phyloP scores from a whole-genome alignment of 2,797 vertebrate genomes.

The Staurois parvus region DNA sequence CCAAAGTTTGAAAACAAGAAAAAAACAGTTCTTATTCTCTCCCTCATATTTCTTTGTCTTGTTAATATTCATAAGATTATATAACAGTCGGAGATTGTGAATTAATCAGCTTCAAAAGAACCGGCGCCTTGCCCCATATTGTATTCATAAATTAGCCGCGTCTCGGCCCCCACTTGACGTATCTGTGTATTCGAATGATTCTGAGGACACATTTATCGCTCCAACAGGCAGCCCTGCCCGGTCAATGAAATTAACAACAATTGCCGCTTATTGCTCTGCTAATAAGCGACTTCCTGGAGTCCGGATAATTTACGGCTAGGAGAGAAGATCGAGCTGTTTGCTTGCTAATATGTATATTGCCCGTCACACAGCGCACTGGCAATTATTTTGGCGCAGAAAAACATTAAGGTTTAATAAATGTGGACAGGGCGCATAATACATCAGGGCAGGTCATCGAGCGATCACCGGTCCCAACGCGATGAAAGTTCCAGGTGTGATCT shows the following conservation, averaged over 20 bases:
- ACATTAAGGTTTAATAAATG: background rate
- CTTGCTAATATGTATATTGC: constrained; percentile 1
- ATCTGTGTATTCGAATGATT: constrained; percentile 62
- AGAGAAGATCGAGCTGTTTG: constrained; percentile 20
- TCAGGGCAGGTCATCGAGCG: background rate
- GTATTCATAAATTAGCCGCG: constrained; percentile 64
- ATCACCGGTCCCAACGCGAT: no score
- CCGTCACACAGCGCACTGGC: background rate
- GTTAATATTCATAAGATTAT: constrained; percentile 60
- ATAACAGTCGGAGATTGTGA: constrained; percentile 66
- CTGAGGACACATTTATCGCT: constrained; percentile 62
- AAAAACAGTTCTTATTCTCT: background rate
- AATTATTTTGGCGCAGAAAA: background rate
- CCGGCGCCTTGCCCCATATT: constrained; percentile 62
- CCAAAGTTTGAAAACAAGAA: background rate
- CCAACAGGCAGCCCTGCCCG: constrained; percentile 66
- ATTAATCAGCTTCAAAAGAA: constrained; percentile 65
- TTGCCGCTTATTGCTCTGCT: constrained; percentile 67
- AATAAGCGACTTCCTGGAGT: constrained; percentile 61
- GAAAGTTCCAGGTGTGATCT: no score
- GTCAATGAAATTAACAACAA: constrained; percentile 71
- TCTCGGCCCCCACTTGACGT: constrained; percentile 36
- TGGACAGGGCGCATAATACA: background rate
- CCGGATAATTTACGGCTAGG: constrained; percentile 60
- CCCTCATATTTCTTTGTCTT: constrained; percentile 4